Percentiles rank a stretch among this genome's conserved stretches.
Evolutionary conservation across 2,888 invertebrate species (phyloP).

Genomic region (Hoplodrina ambigua): DNA sequence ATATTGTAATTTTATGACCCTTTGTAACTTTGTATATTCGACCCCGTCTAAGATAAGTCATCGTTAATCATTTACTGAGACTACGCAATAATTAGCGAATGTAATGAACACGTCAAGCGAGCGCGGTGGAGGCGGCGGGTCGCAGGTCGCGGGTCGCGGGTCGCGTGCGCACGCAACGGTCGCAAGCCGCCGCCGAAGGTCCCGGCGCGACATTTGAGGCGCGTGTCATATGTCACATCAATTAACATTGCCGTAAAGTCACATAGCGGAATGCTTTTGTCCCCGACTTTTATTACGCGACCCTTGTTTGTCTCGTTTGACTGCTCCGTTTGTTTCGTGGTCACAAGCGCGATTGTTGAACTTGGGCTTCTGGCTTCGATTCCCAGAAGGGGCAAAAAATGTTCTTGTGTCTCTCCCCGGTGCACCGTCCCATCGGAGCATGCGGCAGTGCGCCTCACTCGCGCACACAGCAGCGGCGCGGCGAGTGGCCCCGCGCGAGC

Average conservation of each 20-base stretch:
- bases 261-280: background rate
- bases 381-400: no score
- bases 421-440: no score
- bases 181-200: conserved; percentile 25
- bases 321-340: background rate
- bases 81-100: conserved; percentile 56
- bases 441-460: background rate
- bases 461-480: background rate
- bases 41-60: conserved; percentile 40
- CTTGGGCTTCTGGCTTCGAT: no score
- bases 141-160: conserved; percentile 29
- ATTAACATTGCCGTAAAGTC: conserved; percentile 37
- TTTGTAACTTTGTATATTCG: conserved; percentile 44
- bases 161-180: conserved; percentile 15
- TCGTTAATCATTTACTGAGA: conserved; percentile 40
- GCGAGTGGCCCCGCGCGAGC: background rate
- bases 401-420: no score
- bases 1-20: conserved; percentile 49
- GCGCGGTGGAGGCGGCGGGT: conserved; percentile 26
- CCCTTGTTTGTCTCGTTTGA: background rate
- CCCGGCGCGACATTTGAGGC: conserved; percentile 1
- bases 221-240: conserved; percentile 28
- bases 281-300: background rate
- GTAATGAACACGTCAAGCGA: conserved; percentile 35
- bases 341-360: no score